Base-by-base conservation (phyloP, 2,113 vertebrate genomes). In the Pachycephala philippinensis region DNA sequence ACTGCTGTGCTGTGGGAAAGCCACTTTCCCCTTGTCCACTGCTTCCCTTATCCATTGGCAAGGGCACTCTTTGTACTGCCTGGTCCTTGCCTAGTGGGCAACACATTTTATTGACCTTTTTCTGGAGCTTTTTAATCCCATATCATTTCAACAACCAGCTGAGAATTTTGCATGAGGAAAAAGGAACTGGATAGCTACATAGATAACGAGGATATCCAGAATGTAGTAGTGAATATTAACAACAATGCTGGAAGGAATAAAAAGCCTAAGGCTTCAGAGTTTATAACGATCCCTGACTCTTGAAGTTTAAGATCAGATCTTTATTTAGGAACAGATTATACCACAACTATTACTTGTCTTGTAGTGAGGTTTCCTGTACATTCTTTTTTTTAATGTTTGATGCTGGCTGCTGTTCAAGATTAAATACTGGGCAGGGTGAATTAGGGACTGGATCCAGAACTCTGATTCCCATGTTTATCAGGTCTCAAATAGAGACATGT, bases 381-480 rank as follows among this genome's bases (percentile, higher is more conserved):
- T 33, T 10, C 7, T n/a, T 37, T 80, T 80, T 93, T 89, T 54
- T 61, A 89, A 61, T 76, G 72, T 96, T 95, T 97, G 87, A 75
- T 86, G 88, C 60, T 95, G 93, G 96, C 86, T 68, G 71, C 83
- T 76, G 70, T 90, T 96, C 95, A 91, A 79, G 78, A 52, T 61
- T 75, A n/a, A 93, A 94, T 95, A 92, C 65, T 93, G 94, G 93
- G 92, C 89, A 87, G 95, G 75, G 52, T 86, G 59, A 87, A 66
- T 77, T 66, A 83, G 89, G 68, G 90, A 91, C 57, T 89, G 79
- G 68, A 87, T 95, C 71, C 85, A 92, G 75, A 77, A 63, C 44
- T 74, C 54, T 57, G 19, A 80, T 66, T 95, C 52, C 49, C 65
- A 31, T 31, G 33, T 95, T 96, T 92, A 97, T 94, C 79, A 87